A percentile compares a stretch with the other conserved stretches of the same genome.
Evolutionary conservation across 2,888 invertebrate genomes (phyloP).

Genomic region (Serrognathus titanus): DNA sequence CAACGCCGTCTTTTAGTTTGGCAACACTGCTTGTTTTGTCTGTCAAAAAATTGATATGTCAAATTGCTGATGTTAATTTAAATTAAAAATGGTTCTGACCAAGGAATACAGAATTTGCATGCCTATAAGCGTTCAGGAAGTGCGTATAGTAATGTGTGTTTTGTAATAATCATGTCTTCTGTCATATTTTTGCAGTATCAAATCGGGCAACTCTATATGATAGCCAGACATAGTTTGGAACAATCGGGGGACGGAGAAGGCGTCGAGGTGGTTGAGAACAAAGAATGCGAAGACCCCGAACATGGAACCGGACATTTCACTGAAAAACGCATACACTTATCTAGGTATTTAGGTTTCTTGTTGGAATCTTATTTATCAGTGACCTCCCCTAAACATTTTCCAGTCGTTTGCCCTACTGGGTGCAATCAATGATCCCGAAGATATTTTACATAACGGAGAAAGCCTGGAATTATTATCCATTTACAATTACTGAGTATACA

Average conservation of each 20-base stretch:
- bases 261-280: conserved; percentile 85
- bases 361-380: neutral
- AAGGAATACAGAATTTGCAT: conserved; percentile 91
- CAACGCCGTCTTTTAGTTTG: neutral
- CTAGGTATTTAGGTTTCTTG: conserved; percentile 58
- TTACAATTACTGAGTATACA: conserved; percentile 79
- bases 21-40: neutral
- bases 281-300: conserved; percentile 70
- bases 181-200: conserved; percentile 64
- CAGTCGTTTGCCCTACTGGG: conserved; percentile 87
- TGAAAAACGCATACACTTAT: conserved; percentile 86
- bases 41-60: neutral
- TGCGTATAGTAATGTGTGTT: conserved; percentile 43
- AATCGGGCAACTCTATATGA: conserved; percentile 92
- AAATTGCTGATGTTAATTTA: neutral
- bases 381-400: conserved; percentile 36
- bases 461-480: conserved; percentile 94
- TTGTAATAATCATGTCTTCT: conserved; percentile 2
- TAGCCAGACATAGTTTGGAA: conserved; percentile 87
- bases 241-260: conserved; percentile 88
- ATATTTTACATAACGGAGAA: conserved; percentile 92
- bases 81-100: conserved; percentile 68
- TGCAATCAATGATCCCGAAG: conserved; percentile 81
- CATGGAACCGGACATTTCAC: conserved; percentile 86
- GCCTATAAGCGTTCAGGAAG: conserved; percentile 90